Base-by-base conservation (phyloP, 2,113 vertebrate species). In the Urocolius indicus region DNA sequence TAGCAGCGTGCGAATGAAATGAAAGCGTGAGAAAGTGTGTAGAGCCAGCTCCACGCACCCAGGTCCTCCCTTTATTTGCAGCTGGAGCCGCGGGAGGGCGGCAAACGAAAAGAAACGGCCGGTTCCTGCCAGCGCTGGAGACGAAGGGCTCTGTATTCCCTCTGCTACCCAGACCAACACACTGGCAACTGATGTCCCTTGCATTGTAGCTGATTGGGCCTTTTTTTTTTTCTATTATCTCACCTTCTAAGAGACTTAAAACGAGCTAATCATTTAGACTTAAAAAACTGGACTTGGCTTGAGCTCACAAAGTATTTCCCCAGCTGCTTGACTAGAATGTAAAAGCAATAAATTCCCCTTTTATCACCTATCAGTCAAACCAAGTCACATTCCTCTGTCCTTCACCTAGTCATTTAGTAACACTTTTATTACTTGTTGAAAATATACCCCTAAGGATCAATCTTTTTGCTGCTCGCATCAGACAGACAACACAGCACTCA, bases 41-140 rank as follows among this genome's bases (percentile, higher is more conserved):
- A 36, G 51, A 43, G 14, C 65, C 13, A 68, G 27, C 15, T 34
- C 41, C 46, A 16, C 0, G 46, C n/a, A 24, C 23, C 1, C 38
- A 34, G 14, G 29, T 11, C 32, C 46, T 65, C 30, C 63, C 69
- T 93, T 69, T 65, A 54, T 95, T 75, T 32, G 75, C 20, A 66
- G 62, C 34, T 85, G 57, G 58, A 83, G 79, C 97, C 11, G 77
- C 76, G 98, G 98, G 97, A 97, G 98, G 98, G 97, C 97, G 98
- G 97, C 95, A 97, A 78, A 94, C 87, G 72, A 75, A 78, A 95
- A 90, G 61, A 69, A 78, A 73, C 55, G 5, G 22, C 48, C 7
- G 38, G 32, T 57, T 73, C 73, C 48, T 6, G 57, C 13, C 61
- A 32, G n/a, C 1, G 27, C 45, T 9, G 15, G 49, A 43, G n/a